These are phyloP conservation scores for Ambastaia sidthimunki DNA, from an alignment of 2,797 vertebrate species.

Conservation along the genomic window DNA sequence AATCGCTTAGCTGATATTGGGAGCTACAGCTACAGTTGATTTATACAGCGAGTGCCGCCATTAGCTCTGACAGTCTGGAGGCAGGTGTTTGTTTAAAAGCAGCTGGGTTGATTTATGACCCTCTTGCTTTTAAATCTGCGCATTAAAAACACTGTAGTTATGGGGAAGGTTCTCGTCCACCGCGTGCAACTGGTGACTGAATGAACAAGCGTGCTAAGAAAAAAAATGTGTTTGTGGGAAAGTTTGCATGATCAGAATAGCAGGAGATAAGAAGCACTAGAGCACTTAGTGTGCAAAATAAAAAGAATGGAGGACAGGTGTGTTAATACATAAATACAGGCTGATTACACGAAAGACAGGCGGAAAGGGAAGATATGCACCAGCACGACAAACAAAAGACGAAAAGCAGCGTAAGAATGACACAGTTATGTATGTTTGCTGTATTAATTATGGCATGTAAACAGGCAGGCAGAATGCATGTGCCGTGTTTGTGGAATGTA, in stretches of 20 bases:
- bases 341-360: neutral
- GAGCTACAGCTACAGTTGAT: conserved; percentile 74
- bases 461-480: conserved; percentile 67
- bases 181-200: neutral
- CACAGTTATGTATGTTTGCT: conserved; percentile 23
- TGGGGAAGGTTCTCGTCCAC: conserved; percentile 3
- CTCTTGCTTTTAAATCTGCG: conserved; percentile 16
- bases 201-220: neutral
- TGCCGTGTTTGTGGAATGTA: conserved; percentile 64
- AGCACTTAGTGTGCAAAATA: neutral
- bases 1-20: conserved; percentile 76
- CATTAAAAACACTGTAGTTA: conserved; percentile 41
- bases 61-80: conserved; percentile 68
- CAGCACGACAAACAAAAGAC: neutral
- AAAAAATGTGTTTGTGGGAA: neutral
- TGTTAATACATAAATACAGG: conserved; percentile 21
- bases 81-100: conserved; percentile 72
- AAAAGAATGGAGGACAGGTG: neutral
- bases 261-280: neutral
- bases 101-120: conserved; percentile 53
- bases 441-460: conserved; percentile 74
- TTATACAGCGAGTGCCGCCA: conserved; percentile 70
- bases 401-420: conserved; percentile 18
- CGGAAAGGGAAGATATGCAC: neutral
- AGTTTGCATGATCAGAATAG: neutral